Evolutionary conservation across 2,888 invertebrate species (phyloP).

Genomic region (Biston stratarius): DNA sequence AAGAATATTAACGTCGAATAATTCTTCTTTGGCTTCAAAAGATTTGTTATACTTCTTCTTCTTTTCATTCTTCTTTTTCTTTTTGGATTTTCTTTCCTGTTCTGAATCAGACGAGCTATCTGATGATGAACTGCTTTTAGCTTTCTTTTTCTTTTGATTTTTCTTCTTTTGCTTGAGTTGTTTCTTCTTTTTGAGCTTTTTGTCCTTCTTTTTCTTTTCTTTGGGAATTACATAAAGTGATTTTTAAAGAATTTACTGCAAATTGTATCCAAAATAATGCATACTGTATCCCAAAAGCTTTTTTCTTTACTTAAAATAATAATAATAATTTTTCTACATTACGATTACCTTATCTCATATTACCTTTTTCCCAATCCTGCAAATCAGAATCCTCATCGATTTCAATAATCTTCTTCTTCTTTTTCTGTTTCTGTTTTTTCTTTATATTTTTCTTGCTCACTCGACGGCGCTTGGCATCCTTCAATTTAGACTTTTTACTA

Average conservation of each 20-base stretch:
- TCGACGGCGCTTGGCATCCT: slow-evolving; percentile 61
- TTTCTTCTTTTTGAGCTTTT: slow-evolving; percentile 71
- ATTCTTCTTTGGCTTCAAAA: slow-evolving; percentile 68
- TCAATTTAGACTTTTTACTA: slow-evolving; percentile 64
- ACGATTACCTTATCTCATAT: too few relatives aligned
- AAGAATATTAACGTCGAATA: slow-evolving; percentile 76
- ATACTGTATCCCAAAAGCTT: too few relatives aligned
- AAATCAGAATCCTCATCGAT: slow-evolving; percentile 56
- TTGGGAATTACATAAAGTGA: slow-evolving; percentile 7
- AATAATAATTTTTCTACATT: too few relatives aligned
- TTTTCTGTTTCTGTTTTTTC: slow-evolving; percentile 72
- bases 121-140: slow-evolving; percentile 58
- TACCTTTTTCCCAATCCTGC: slow-evolving; percentile 59
- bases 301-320: too few relatives aligned
- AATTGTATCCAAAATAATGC: too few relatives aligned
- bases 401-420: slow-evolving; percentile 58
- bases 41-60: slow-evolving; percentile 65
- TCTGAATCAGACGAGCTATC: slow-evolving; percentile 58
- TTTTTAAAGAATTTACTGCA: background rate
- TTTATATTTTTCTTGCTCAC: slow-evolving; percentile 68
- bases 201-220: slow-evolving; percentile 67
- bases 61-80: slow-evolving; percentile 51
- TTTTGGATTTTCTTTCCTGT: slow-evolving; percentile 51
- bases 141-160: slow-evolving; percentile 67
- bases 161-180: slow-evolving; percentile 68